These are phyloP conservation scores for Drosophila trapezifrons DNA, from an alignment of 1,140 invertebrate species.

Conservation along the genomic window DNA sequence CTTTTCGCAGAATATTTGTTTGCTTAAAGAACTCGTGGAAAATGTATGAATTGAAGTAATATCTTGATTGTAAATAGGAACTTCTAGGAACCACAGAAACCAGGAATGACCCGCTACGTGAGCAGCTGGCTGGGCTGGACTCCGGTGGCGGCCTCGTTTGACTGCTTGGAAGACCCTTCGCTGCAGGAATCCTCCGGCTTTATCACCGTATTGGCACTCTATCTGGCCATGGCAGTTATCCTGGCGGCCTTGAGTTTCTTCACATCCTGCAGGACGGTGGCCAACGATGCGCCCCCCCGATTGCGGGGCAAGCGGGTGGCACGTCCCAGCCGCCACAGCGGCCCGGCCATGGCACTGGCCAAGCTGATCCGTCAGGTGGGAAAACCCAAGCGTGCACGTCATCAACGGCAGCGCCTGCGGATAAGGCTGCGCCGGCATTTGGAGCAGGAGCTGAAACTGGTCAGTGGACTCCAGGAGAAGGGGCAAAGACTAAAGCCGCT, in stretches of 20 bases:
- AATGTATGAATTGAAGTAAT: too few species aligned
- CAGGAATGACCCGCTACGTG: constrained; percentile 22
- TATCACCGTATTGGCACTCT: constrained; percentile 34
- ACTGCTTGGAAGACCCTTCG: constrained; percentile 4
- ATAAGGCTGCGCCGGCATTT: constrained; percentile 2
- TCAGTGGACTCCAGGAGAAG: not conserved
- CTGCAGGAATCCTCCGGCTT: constrained; percentile 51
- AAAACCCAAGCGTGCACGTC: not conserved
- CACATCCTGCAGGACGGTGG: not conserved
- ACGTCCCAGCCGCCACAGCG: not conserved
- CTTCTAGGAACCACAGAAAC: not conserved
- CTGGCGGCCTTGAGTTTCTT: constrained; percentile 19
- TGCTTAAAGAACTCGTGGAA: too few species aligned
- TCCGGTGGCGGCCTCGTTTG: not conserved
- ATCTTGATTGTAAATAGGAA: too few species aligned
- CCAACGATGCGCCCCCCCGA: not conserved
- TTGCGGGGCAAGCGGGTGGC: not conserved
- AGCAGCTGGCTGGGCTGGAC: constrained; percentile 22
- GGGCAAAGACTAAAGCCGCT: too few species aligned
- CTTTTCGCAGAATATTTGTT: too few species aligned
- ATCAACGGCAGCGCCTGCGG: constrained; percentile 3
- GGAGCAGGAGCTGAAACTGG: constrained; percentile 3
- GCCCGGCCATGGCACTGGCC: not conserved
- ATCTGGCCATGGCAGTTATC: constrained; percentile 18
- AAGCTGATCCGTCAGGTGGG: constrained; percentile 2